Conservation (phyloP, 2,888 invertebrate genomes). For the Rhynchonema sp. region DNA sequence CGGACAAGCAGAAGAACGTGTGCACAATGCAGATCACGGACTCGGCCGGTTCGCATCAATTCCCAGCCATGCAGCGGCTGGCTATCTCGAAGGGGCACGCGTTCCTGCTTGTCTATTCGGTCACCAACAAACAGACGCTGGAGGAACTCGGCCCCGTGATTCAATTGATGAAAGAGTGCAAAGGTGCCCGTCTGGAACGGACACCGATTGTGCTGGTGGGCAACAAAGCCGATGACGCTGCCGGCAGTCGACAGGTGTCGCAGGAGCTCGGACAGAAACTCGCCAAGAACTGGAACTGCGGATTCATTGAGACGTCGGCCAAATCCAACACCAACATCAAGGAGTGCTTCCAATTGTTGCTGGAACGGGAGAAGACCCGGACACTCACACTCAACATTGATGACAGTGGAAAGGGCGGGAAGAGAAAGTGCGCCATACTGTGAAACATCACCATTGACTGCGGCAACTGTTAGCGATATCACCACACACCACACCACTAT, state of each 20-base stretch:
- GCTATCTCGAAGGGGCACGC: constrained; percentile 97
- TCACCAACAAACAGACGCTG: constrained; percentile 75
- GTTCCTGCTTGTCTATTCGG: constrained; percentile 91
- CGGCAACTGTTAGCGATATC: too few species aligned
- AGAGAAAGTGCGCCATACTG: constrained; percentile 12
- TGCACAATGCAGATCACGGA: constrained; percentile 99
- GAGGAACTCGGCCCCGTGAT: constrained; percentile 91
- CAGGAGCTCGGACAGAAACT: constrained; percentile 64
- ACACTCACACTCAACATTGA: constrained; percentile 55
- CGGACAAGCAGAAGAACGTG: constrained; percentile 98
- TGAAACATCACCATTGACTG: too few species aligned
- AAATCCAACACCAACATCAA: constrained; percentile 98
- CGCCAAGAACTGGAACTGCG: constrained; percentile 69
- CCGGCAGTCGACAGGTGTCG: constrained; percentile 40
- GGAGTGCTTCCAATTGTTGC: constrained; percentile 78
- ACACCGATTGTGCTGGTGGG: constrained; percentile 95
- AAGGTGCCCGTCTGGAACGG: constrained; percentile 36
- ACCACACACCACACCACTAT: too few species aligned
- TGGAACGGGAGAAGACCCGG: constrained; percentile 90
- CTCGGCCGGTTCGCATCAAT: constrained; percentile 97
- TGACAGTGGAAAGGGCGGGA: constrained; percentile 16
- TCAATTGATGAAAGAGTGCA: constrained; percentile 58
- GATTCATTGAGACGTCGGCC: constrained; percentile 95
- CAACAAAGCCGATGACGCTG: constrained; percentile 91
- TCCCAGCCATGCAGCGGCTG: constrained; percentile 97